These are phyloP conservation scores for Oeneis ivallda DNA, from an alignment of 2,888 invertebrate species.

Conservation along the genomic window DNA sequence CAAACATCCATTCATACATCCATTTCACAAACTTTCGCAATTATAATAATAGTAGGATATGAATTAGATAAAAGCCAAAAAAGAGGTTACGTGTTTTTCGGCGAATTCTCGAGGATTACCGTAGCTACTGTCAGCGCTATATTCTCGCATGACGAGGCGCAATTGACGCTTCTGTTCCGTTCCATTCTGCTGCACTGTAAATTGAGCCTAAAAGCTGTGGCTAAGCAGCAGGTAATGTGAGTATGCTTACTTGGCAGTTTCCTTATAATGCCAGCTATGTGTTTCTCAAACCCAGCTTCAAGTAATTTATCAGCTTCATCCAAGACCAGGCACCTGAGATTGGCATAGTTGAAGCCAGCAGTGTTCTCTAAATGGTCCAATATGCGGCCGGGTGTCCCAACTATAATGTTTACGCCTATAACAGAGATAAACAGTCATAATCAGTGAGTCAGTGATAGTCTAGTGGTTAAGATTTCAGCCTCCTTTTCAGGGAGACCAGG, in stretches of 20 bases:
- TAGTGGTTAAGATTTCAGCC: no score
- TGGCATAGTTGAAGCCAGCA: constrained; percentile 90
- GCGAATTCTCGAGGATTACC: no score
- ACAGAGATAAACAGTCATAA: constrained; percentile 31
- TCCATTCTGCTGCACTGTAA: no score
- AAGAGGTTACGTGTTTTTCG: no score
- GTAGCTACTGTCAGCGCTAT: no score
- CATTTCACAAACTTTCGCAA: no score
- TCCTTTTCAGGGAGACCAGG: no score
- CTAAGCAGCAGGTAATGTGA: neutral
- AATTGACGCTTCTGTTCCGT: no score
- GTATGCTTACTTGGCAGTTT: constrained; percentile 85
- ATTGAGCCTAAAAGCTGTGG: neutral
- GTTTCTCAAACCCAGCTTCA: constrained; percentile 97
- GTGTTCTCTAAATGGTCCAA: constrained; percentile 96
- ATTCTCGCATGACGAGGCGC: no score
- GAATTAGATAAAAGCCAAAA: no score
- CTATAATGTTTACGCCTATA: constrained; percentile 92
- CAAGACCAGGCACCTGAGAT: constrained; percentile 87
- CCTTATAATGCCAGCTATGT: constrained; percentile 94
- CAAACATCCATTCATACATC: no score
- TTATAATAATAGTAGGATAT: no score
- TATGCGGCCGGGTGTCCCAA: constrained; percentile 97
- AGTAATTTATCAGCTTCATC: constrained; percentile 98
- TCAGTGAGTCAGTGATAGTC: neutral